Percentiles rank a stretch among this genome's conserved stretches.
phyloP scores from a whole-genome alignment of 2,888 invertebrate genomes.

The Trachelus iudaicus region DNA sequence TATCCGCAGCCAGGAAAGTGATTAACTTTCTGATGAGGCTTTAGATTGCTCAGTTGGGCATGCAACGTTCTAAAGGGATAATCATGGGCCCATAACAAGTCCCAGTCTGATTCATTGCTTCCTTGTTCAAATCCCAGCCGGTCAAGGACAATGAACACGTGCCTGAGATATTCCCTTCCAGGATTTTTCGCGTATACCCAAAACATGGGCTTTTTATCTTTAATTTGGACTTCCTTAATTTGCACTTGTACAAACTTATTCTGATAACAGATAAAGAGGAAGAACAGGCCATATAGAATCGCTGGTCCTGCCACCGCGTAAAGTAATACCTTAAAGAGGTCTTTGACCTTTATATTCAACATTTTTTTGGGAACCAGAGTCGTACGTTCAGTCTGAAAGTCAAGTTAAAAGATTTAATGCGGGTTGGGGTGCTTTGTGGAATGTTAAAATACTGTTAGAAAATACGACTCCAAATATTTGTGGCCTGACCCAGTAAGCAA shows the following conservation, averaged over 20 bases:
- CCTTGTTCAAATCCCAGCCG: slow-evolving; percentile 78
- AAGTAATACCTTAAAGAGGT: slow-evolving; percentile 42
- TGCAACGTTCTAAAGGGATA: slow-evolving; percentile 82
- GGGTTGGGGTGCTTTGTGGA: too few relatives aligned
- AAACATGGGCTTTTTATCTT: slow-evolving; percentile 64
- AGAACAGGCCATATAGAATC: slow-evolving; percentile 42
- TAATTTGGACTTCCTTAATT: slow-evolving; percentile 21
- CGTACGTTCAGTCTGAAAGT: too few relatives aligned
- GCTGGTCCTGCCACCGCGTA: slow-evolving; percentile 41
- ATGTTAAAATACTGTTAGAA: too few relatives aligned
- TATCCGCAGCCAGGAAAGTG: slow-evolving; percentile 95
- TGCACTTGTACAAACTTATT: slow-evolving; percentile 14
- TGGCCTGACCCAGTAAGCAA: too few relatives aligned
- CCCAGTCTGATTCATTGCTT: slow-evolving; percentile 75
- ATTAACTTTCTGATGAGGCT: slow-evolving; percentile 84
- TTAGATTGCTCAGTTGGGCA: slow-evolving; percentile 70
- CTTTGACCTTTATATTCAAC: slow-evolving; percentile 47
- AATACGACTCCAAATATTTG: too few relatives aligned
- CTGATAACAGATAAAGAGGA: slow-evolving; percentile 38
- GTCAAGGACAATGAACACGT: slow-evolving; percentile 83
- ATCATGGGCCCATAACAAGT: slow-evolving; percentile 93
- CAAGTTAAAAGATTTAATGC: too few relatives aligned
- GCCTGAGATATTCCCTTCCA: slow-evolving; percentile 78
- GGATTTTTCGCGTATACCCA: slow-evolving; percentile 73
- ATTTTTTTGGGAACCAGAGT: slow-evolving; percentile 11